Percentiles rank a stretch among this genome's conserved stretches.
Conservation (phyloP, 2,113 vertebrate species). For the Prunella himalayana region DNA sequence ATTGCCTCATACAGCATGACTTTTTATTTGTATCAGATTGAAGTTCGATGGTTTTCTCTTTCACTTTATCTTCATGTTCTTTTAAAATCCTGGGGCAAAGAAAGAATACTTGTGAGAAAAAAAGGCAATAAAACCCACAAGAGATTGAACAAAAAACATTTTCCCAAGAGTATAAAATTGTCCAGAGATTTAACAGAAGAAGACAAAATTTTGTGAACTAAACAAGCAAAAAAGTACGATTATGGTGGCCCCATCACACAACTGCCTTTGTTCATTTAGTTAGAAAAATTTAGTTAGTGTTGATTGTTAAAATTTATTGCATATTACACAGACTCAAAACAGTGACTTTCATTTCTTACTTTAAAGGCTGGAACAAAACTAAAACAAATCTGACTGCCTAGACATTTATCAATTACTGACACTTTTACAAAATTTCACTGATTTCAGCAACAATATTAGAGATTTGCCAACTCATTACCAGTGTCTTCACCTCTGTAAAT, state of each 20-base stretch:
- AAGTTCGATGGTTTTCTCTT: constrained; percentile 78
- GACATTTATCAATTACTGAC: not conserved
- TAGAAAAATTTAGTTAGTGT: not conserved
- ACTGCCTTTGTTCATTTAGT: not conserved
- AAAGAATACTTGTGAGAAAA: not conserved
- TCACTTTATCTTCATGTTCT: constrained; percentile 84
- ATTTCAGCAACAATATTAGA: not conserved
- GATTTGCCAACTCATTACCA: not conserved
- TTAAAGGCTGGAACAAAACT: not conserved
- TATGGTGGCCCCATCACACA: not conserved
- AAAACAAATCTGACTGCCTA: not conserved
- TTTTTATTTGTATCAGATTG: constrained; percentile 75
- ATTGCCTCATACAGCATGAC: constrained; percentile 80
- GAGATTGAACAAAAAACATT: not conserved
- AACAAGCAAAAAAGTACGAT: not conserved
- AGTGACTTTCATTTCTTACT: not conserved
- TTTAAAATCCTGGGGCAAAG: constrained; percentile 78
- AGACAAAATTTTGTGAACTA: not conserved
- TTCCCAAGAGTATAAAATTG: not conserved
- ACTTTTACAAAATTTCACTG: not conserved
- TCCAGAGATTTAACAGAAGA: not conserved
- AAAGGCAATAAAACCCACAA: not conserved
- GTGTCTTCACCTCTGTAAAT: not conserved
- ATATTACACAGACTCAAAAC: not conserved
- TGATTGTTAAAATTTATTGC: not conserved